phyloP scores from a whole-genome alignment of 2,113 vertebrate genomes.

The Anser cygnoides region DNA sequence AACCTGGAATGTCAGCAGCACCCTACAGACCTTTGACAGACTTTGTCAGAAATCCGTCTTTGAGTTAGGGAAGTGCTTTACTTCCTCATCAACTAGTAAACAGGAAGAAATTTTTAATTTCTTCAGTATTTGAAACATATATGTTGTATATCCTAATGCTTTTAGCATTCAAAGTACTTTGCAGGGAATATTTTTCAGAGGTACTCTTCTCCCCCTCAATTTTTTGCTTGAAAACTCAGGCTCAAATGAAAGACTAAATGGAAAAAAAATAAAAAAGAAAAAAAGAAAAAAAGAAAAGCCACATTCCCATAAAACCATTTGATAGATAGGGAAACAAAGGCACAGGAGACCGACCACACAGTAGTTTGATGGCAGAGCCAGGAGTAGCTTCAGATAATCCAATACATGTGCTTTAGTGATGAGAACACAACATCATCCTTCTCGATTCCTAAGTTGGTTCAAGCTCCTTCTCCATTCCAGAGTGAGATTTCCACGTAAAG shows the following conservation, averaged over 20 bases:
- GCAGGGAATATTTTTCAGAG: not conserved
- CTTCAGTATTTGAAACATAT: not conserved
- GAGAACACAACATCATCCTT: not conserved
- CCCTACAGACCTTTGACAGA: not conserved
- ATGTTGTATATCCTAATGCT: not conserved
- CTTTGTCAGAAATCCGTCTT: not conserved
- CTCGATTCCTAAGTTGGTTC: not conserved
- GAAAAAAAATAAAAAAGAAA: not conserved
- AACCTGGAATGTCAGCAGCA: not conserved
- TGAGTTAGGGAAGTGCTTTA: not conserved
- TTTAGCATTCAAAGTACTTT: not conserved
- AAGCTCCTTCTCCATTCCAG: not conserved
- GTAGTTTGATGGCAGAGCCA: not conserved
- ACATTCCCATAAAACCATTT: not conserved
- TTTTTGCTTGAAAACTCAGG: not conserved
- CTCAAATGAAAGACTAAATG: not conserved
- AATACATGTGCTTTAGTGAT: not conserved
- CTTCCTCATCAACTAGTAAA: not conserved
- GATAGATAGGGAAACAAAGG: not conserved
- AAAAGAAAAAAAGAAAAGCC: not conserved
- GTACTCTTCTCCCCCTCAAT: not conserved
- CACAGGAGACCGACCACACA: constrained; percentile 19
- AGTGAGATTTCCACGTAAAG: not conserved
- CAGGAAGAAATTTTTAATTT: not conserved
- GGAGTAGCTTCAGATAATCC: constrained; percentile 1